Evolutionary conservation across 2,888 invertebrate genomes (phyloP).

Genomic region (Sturmia bella): DNA sequence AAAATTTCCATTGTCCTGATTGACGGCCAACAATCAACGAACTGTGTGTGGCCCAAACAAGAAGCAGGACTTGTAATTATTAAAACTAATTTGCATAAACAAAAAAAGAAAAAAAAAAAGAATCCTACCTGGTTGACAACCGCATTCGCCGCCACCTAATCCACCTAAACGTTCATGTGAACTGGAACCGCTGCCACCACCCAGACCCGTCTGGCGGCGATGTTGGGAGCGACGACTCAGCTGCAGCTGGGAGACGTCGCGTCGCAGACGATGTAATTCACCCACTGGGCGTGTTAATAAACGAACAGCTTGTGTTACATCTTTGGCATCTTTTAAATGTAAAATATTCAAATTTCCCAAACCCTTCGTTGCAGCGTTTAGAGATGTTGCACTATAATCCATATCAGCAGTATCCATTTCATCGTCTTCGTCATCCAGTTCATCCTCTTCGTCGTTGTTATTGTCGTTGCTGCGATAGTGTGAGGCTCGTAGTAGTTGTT

Average conservation of each 20-base stretch:
- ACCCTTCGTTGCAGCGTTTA: background rate
- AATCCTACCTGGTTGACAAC: slow-evolving; percentile 69
- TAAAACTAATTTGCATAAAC: slow-evolving; percentile 47
- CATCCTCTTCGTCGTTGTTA: slow-evolving; percentile 30
- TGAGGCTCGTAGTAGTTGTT: slow-evolving; percentile 42
- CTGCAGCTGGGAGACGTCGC: slow-evolving; percentile 81
- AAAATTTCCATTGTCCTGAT: background rate
- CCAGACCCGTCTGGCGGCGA: slow-evolving; percentile 79
- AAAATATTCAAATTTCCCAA: slow-evolving; percentile 56
- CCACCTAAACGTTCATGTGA: slow-evolving; percentile 63
- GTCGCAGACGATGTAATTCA: slow-evolving; percentile 81
- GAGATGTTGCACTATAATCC: slow-evolving; percentile 41
- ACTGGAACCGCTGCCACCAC: slow-evolving; percentile 80
- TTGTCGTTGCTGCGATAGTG: slow-evolving; percentile 46
- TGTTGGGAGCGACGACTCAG: slow-evolving; percentile 80
- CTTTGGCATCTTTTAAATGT: slow-evolving; percentile 60
- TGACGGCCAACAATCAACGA: slow-evolving; percentile 30
- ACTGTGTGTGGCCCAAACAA: background rate
- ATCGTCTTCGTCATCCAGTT: background rate
- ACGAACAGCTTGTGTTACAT: slow-evolving; percentile 78
- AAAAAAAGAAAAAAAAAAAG: background rate
- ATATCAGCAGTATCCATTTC: slow-evolving; percentile 39
- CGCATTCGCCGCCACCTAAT: slow-evolving; percentile 58
- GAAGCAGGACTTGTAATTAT: background rate
- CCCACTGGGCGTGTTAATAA: slow-evolving; percentile 76